Percentiles rank a stretch among this genome's conserved stretches.
These are phyloP conservation scores for Damaliscus lunatus DNA, from an alignment of 2,113 vertebrate genomes.

Conservation along the genomic window DNA sequence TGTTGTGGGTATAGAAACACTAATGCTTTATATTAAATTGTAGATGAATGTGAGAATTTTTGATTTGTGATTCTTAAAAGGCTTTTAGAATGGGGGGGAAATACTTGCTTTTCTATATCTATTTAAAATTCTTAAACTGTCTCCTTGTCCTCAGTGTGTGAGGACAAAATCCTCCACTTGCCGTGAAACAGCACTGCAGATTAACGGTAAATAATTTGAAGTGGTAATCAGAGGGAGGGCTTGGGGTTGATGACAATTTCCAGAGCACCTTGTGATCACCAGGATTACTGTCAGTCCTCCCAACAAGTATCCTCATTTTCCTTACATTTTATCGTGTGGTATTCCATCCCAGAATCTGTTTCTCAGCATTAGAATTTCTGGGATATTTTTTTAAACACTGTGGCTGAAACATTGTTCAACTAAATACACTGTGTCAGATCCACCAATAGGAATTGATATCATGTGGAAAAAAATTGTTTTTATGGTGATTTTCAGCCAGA, in stretches of 20 bases:
- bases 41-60: conserved; percentile 41
- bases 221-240: neutral
- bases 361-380: neutral
- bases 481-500: neutral
- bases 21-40: conserved; percentile 74
- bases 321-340: neutral
- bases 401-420: neutral
- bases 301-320: neutral
- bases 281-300: neutral
- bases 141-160: neutral
- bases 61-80: neutral
- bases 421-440: neutral
- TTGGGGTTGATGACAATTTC: neutral
- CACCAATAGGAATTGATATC: neutral
- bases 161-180: conserved; percentile 21
- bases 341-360: neutral
- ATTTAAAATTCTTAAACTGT: neutral
- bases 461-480: neutral
- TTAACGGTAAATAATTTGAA: conserved; percentile 35
- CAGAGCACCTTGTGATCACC: neutral
- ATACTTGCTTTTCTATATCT: neutral
- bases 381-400: neutral
- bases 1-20: conserved; percentile 94
- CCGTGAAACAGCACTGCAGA: neutral
- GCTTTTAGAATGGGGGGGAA: neutral